phyloP scores from a whole-genome alignment of 2,888 invertebrate genomes.

The Scotopteryx bipunctaria region DNA sequence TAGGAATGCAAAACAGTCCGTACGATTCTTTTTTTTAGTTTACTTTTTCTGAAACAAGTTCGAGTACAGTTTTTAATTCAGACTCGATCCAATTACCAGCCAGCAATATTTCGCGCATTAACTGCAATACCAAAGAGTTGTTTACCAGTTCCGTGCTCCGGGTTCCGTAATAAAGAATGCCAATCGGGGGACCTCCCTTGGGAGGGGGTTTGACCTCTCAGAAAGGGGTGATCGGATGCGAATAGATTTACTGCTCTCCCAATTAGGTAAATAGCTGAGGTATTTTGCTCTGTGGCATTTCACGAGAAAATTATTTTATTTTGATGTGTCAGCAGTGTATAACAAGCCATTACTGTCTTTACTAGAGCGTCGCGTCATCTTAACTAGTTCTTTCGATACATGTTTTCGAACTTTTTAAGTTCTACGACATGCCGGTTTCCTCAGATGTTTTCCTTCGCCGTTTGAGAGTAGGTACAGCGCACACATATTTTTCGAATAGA shows the following conservation, averaged over 20 bases:
- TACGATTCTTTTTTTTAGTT: not conserved
- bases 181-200: constrained; percentile 54
- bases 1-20: no score
- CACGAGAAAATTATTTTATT: no score
- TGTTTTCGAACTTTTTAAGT: no score
- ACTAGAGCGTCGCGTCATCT: no score
- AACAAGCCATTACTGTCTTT: no score
- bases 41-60: not conserved
- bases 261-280: constrained; percentile 59
- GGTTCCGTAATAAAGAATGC: constrained; percentile 67
- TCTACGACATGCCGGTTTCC: no score
- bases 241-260: constrained; percentile 59
- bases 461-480: no score
- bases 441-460: no score
- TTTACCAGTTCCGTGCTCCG: constrained; percentile 47
- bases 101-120: constrained; percentile 63
- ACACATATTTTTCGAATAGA: no score
- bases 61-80: constrained; percentile 28
- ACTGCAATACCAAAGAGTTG: constrained; percentile 60
- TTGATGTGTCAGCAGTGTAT: no score
- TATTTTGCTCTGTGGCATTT: constrained; percentile 39
- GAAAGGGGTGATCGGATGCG: constrained; percentile 57
- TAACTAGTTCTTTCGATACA: no score
- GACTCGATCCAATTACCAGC: constrained; percentile 31
- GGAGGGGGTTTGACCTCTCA: constrained; percentile 60